Base-by-base conservation (phyloP, 2,113 vertebrate species). In the Castor canadensis region DNA sequence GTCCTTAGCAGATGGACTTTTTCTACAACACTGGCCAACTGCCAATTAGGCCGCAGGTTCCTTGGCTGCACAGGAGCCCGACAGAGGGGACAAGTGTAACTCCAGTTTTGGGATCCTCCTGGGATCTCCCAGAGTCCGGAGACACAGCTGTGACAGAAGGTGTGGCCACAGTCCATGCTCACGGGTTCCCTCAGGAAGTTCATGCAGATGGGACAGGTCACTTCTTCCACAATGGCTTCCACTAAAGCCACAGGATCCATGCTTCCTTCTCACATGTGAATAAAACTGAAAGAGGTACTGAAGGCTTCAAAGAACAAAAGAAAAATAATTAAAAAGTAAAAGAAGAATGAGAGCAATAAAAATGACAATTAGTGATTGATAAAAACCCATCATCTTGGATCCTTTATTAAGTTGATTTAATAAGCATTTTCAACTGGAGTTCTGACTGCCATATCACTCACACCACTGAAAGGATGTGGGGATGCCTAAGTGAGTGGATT, bases 11-110 rank as follows among this genome's bases (percentile, higher is more conserved):
- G 93, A 47, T 97, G 98, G 71, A 99, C 98, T 8, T 99, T 98
- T 40, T 98, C 98, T 85, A 99, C 98, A 0, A 99, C 96, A 85
- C 97, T 98, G 22, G 98, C 99, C 97, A 99, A 94, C 6, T 99
- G 98, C 52, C 98, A 98, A 97, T 98, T 99, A 45, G 99, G 99
- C 13, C 98, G 72, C 4, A 98, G 97, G 52, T 86, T 92, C 38
- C 28, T 80, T 24, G 93, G 85, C 30, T 94, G 67, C 26, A 94
- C 11, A 6, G 94, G 95, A 60, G 92, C 77, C 79, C 91, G 80
- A 52, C 93, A 95, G 30, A 97, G 86, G 15, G 96, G 95, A 80
- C 96, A 97, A 6, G 87, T 89, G n/a, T 93, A 95, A 90, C 19
- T 54, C 77, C 67, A 95, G 72, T 79, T 91, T 56, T 95, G 89